These are phyloP conservation scores for Cerceris ruficornis DNA, from an alignment of 2,888 invertebrate species.

Conservation along the genomic window DNA sequence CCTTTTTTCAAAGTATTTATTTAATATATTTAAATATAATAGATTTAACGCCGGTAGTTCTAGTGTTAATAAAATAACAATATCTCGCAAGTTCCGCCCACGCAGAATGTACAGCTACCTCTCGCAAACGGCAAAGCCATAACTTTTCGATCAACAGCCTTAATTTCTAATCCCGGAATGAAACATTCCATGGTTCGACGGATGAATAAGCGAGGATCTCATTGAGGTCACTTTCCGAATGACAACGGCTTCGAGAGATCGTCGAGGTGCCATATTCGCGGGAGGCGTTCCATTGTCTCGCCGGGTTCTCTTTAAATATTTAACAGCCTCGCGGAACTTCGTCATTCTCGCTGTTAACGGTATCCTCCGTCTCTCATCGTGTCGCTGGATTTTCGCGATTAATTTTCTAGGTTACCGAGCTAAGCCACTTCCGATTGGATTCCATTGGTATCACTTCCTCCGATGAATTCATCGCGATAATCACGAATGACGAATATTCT, in stretches of 20 bases:
- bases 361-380: constrained; percentile 28
- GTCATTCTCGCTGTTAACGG: constrained; percentile 70
- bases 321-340: constrained; percentile 71
- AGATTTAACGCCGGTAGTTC: no score
- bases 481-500: constrained; percentile 13
- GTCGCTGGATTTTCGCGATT: constrained; percentile 56
- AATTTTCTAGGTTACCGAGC: constrained; percentile 59
- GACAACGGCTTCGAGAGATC: constrained; percentile 45
- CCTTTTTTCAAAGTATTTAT: no score
- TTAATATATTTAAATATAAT: no score
- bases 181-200: constrained; percentile 17
- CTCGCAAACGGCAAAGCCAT: not conserved
- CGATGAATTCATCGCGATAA: not conserved
- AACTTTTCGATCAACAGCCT: not conserved
- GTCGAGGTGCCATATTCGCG: constrained; percentile 63
- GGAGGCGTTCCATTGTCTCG: constrained; percentile 72
- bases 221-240: constrained; percentile 42
- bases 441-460: not conserved
- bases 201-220: constrained; percentile 18
- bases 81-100: no score
- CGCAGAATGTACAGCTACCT: no score
- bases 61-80: no score
- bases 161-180: no score
- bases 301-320: constrained; percentile 78
- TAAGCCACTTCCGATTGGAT: constrained; percentile 24